These are phyloP conservation scores for Poeciliopsis retropinna DNA, from an alignment of 2,113 vertebrate genomes.

Conservation along the genomic window DNA sequence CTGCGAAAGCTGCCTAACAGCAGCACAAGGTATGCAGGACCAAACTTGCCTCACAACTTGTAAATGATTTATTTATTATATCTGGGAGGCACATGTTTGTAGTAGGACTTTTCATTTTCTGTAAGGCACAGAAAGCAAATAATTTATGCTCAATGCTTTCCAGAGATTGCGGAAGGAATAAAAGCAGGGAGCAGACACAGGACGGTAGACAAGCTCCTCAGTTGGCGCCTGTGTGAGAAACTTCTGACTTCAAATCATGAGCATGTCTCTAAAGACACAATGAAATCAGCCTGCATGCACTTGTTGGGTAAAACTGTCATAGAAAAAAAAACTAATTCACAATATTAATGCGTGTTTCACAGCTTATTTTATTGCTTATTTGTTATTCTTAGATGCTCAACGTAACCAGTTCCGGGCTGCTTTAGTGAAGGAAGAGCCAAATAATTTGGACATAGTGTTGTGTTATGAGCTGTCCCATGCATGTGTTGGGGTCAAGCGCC, in stretches of 20 bases:
- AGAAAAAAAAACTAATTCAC: neutral
- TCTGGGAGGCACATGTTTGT: neutral
- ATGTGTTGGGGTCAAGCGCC: constrained; percentile 67
- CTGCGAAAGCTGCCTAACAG: constrained; percentile 72
- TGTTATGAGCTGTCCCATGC: constrained; percentile 68
- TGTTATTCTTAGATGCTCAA: constrained; percentile 44
- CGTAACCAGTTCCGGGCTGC: constrained; percentile 39
- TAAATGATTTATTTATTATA: neutral
- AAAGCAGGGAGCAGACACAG: constrained; percentile 38
- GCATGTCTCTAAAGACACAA: constrained; percentile 30
- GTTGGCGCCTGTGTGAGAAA: constrained; percentile 54
- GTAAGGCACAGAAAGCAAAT: constrained; percentile 2
- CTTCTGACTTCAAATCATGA: constrained; percentile 33
- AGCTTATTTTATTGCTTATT: neutral
- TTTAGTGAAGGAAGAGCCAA: constrained; percentile 44
- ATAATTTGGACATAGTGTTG: constrained; percentile 51
- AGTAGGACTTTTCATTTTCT: neutral
- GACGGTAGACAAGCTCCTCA: constrained; percentile 48
- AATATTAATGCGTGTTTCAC: neutral
- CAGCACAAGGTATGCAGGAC: constrained; percentile 55
- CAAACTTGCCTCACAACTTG: neutral
- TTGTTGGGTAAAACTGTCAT: constrained; percentile 57
- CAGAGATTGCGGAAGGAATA: constrained; percentile 65
- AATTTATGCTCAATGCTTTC: neutral
- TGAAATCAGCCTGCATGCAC: constrained; percentile 53